phyloP scores from a whole-genome alignment of 1,140 invertebrate genomes.

The Calosoma granatense region DNA sequence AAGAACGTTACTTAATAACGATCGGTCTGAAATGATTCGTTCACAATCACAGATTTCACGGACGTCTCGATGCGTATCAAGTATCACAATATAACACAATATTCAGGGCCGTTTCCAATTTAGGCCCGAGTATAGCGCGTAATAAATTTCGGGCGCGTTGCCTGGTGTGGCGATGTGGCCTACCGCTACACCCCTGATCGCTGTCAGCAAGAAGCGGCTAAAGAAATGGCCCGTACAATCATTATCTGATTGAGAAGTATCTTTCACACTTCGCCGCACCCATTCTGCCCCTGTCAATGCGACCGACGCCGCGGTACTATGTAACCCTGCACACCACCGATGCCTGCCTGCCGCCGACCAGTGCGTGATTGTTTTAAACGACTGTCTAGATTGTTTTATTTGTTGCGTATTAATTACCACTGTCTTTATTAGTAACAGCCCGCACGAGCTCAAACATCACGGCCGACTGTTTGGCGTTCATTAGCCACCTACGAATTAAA shows the following conservation, averaged over 20 bases:
- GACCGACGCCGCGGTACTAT: not conserved
- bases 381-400: constrained; percentile 5
- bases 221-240: constrained; percentile 27
- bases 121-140: not conserved
- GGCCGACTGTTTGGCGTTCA: not conserved
- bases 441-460: not conserved
- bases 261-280: constrained; percentile 27
- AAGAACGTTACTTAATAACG: no score
- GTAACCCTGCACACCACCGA: not conserved
- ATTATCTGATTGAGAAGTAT: constrained; percentile 33
- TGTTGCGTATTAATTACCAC: constrained; percentile 1
- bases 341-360: not conserved
- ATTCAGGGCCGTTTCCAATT: not conserved
- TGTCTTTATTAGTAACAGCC: not conserved
- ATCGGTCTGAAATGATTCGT: no score
- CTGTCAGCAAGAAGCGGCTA: constrained; percentile 16
- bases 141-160: not conserved
- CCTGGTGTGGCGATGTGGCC: no score
- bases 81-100: not conserved
- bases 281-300: constrained; percentile 28
- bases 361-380: constrained; percentile 1
- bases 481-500: not conserved
- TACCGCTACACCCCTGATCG: not conserved
- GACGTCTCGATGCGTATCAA: no score
- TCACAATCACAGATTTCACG: no score